Base-by-base conservation (phyloP, 2,888 invertebrate species). In the Hermodice carunculata region DNA sequence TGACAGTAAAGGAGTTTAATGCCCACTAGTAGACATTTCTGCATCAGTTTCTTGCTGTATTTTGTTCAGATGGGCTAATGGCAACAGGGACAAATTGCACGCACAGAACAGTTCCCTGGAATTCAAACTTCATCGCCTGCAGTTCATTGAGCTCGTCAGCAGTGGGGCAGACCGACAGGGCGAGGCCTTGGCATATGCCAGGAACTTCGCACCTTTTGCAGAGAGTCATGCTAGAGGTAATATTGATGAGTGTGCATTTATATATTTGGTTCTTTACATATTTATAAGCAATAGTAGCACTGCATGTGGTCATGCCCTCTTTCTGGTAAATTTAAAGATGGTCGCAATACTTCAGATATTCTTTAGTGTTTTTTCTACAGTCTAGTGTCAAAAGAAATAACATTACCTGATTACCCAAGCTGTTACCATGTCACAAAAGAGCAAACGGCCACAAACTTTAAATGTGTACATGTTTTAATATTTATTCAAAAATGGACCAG, bases 151-250 rank as follows among this genome's bases (percentile, higher is more conserved):
- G 80, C 86, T 93, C 57, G 87, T 93, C 22, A 89, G 89, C 72
- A 87, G 89, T 82, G 92, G 92, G 2, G 86, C 89, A 28, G 84
- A 87, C 37, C 91, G 91, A 76, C 95, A 95, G 81, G 89, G 89
- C 37, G 94, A 95, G 77, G 95, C 96, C 14, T 92, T 98, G 66
- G 87, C 89, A 75, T 97, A 97, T 88, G 96, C 96, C 6, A 57
- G 77, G 69, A 90, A 94, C 88, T 93, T 98, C 85, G 91, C 93
- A 29, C 91, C 91, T 78, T 94, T 94, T 85, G 92, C 93, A 8
- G 87, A 89, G 65, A 90, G 90, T 70, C 92, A 94, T 84, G 92
- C 93, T 79, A 92, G 91, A 89, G 91, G 91, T 91, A 80, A 60
- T n/a, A n/a, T n/a, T n/a, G n/a, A n/a, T n/a, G n/a, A n/a, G n/a